Conservation (phyloP, 2,888 invertebrate species). For the Synergus umbraculus region DNA sequence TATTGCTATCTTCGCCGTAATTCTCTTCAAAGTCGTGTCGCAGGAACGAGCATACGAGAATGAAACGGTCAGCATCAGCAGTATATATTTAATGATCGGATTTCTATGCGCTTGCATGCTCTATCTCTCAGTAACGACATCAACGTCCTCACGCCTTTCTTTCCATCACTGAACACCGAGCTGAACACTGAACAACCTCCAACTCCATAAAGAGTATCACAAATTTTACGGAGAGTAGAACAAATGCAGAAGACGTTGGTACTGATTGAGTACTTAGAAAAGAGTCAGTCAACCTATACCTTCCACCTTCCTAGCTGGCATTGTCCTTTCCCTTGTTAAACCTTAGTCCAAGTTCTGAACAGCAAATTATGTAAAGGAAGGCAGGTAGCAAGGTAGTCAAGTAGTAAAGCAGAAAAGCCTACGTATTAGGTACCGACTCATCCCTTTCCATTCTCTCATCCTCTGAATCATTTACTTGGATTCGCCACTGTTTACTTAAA, state of each 20-base stretch:
- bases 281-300: background rate
- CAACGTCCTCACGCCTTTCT: conserved; percentile 37
- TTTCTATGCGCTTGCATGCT: conserved; percentile 65
- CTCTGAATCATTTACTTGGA: conserved; percentile 53
- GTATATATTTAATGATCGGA: conserved; percentile 72
- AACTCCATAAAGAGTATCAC: background rate
- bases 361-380: conserved; percentile 66
- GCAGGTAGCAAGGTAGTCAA: conserved; percentile 43
- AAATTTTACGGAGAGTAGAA: too few relatives aligned
- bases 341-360: conserved; percentile 44
- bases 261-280: background rate
- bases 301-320: too few relatives aligned
- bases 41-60: conserved; percentile 64
- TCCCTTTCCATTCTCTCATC: conserved; percentile 48
- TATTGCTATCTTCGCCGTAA: conserved; percentile 72
- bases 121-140: conserved; percentile 64
- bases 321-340: background rate
- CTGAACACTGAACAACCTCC: conserved; percentile 6
- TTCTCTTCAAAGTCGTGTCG: conserved; percentile 67
- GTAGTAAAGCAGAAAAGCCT: conserved; percentile 45
- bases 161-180: conserved; percentile 18
- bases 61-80: conserved; percentile 65
- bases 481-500: conserved; percentile 48
- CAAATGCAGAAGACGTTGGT: background rate
- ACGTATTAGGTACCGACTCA: conserved; percentile 52